Base-by-base conservation (phyloP, 1,140 invertebrate species). In the Ctenoplectra terminalis region DNA sequence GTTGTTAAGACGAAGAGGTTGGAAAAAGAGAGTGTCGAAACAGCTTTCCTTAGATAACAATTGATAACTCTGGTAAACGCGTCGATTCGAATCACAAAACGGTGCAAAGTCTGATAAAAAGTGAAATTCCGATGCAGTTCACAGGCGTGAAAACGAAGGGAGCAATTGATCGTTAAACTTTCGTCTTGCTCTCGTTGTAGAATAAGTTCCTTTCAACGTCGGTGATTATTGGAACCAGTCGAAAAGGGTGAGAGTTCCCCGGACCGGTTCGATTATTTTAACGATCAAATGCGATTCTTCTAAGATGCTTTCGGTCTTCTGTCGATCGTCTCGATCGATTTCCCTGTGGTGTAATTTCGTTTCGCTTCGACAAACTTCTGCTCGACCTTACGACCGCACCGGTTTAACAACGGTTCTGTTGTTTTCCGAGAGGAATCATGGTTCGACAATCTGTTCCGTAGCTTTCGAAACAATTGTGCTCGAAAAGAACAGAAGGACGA, bases 91-190 rank as follows among this genome's bases (percentile, higher is more conserved):
- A 60, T 52, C 20, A 37, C 48, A 56, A 64, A 66, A 50, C 40
- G n/a, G 13, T 17, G 23, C 3, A n/a, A 26, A 26, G 48, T n/a
- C 17, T 29, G 26, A 34, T 46, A 60, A 74, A 75, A 81, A 75
- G 60, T 48, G 61, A 81, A 81, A 81, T 81, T 56, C 72, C 52
- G 37, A 26, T 48, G 50, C 52, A 40, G 37, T 69, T 66, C 40
- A 40, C 63, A 50, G 69, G 79, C 85, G 75, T 60, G 84, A 86
- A 83, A 74, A 66, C 73, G 76, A 87, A 90, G 87, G 85, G 79
- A 84, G 81, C 83, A 84, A 75, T 87, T 66, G 75, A 64, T 91
- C 90, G 86, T 91, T 90, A 90, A 91, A 91, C 87, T 87, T 86
- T 80, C 69, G 75, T 82, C 81, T 84, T 83, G 77, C 74, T 84